phyloP scores from a whole-genome alignment of 2,797 vertebrate genomes.

The Sarcoramphus papa region DNA sequence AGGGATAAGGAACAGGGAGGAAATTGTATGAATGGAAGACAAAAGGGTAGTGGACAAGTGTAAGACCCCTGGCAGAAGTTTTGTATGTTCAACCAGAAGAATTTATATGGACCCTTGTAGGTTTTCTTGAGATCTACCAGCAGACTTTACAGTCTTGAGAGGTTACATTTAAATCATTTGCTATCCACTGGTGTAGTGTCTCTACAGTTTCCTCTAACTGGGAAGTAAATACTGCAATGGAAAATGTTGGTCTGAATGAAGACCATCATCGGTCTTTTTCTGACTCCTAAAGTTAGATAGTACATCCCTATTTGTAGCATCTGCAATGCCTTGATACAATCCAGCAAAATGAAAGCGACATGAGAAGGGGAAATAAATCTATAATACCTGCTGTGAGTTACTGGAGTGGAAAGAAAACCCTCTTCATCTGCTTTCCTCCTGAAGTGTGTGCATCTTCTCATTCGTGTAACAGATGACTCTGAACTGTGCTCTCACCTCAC shows the following conservation, averaged over 20 bases:
- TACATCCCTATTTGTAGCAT: neutral
- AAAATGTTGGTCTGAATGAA: neutral
- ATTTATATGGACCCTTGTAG: neutral
- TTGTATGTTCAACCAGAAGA: neutral
- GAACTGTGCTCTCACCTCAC: conserved; percentile 26
- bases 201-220: neutral
- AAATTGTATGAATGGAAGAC: neutral
- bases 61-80: neutral
- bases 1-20: neutral
- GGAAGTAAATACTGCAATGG: neutral
- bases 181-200: neutral
- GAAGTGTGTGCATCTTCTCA: conserved; percentile 21
- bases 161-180: neutral
- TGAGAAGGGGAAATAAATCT: conserved; percentile 17
- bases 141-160: neutral
- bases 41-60: neutral
- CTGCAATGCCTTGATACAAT: neutral
- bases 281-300: neutral
- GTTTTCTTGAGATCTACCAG: neutral
- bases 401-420: conserved; percentile 20
- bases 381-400: conserved; percentile 29
- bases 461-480: conserved; percentile 22
- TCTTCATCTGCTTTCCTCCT: conserved; percentile 46
- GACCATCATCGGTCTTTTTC: neutral
- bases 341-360: conserved; percentile 22